Percentiles rank a stretch among this genome's conserved stretches.
Conservation (phyloP, 1,140 invertebrate genomes). For the Tigriopus japonicus region DNA sequence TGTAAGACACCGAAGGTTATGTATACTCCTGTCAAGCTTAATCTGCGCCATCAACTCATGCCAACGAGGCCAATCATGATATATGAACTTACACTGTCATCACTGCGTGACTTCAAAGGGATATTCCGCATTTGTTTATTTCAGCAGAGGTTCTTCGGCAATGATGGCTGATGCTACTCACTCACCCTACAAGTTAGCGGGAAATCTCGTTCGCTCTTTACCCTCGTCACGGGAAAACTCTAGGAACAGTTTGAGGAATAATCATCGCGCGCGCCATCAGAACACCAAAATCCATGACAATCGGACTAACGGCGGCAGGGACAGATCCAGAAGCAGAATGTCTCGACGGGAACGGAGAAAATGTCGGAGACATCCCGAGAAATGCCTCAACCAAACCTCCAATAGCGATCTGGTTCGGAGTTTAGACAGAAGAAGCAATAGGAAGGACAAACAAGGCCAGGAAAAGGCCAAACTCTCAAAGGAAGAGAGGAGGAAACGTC, state of each 20-base stretch:
- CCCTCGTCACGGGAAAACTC: neutral
- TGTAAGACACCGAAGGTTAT: neutral
- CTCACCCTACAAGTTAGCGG: no score
- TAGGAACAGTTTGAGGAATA: neutral
- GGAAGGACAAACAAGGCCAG: neutral
- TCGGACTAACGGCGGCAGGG: neutral
- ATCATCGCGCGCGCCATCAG: neutral
- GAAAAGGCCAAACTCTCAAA: conserved; percentile 3
- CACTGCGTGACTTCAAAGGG: no score
- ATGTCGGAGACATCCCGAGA: neutral
- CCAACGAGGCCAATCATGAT: no score
- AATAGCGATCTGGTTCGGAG: neutral
- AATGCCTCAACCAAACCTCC: neutral
- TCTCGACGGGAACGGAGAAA: neutral
- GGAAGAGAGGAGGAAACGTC: neutral
- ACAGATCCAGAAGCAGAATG: neutral
- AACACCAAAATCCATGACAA: neutral
- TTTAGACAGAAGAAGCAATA: neutral
- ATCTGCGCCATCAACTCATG: no score
- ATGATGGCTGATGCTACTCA: no score
- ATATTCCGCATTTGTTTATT: no score
- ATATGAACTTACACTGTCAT: no score
- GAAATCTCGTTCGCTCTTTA: no score
- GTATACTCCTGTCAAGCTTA: neutral
- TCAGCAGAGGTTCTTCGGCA: no score